phyloP scores from a whole-genome alignment of 2,113 vertebrate genomes.

The Ia io region DNA sequence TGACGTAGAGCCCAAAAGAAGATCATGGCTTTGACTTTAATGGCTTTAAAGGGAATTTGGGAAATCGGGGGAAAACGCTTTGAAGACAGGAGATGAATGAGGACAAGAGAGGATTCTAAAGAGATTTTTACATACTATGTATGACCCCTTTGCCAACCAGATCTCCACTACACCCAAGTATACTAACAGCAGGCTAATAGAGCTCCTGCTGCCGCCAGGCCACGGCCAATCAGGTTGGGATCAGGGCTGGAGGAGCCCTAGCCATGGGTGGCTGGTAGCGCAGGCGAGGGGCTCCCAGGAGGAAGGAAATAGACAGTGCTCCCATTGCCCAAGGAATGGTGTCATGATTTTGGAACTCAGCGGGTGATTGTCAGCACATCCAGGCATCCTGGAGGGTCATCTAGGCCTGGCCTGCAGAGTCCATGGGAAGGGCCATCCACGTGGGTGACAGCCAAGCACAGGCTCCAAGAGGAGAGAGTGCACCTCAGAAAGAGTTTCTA shows the following conservation, averaged over 20 bases:
- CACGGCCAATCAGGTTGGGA: not conserved
- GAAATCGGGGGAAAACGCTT: not conserved
- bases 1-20: not conserved
- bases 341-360: not conserved
- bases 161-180: not conserved
- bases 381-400: not conserved
- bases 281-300: not conserved
- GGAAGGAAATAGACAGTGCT: not conserved
- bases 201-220: not conserved
- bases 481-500: not conserved
- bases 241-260: not conserved
- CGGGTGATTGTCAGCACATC: not conserved
- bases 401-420: not conserved
- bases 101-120: not conserved
- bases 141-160: not conserved
- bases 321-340: not conserved
- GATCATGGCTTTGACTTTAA: not conserved
- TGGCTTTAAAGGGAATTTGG: not conserved
- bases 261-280: not conserved
- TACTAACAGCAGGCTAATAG: not conserved
- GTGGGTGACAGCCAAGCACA: not conserved
- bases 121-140: not conserved
- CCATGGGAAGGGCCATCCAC: not conserved
- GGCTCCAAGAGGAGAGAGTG: not conserved
- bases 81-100: not conserved